phyloP scores from a whole-genome alignment of 2,888 invertebrate genomes.

The Luperina testacea region DNA sequence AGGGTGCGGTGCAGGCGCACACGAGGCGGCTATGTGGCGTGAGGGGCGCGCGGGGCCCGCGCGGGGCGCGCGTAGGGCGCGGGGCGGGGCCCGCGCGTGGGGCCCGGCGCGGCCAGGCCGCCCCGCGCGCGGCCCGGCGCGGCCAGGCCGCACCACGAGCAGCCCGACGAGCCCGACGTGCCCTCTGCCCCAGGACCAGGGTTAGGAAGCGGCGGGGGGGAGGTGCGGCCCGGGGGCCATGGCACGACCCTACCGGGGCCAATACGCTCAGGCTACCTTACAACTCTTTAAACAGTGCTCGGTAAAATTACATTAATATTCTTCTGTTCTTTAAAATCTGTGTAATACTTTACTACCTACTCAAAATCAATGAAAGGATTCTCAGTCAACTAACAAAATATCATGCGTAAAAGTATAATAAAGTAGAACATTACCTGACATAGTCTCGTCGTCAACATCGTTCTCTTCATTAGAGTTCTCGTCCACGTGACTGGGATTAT shows the following conservation, averaged over 20 bases:
- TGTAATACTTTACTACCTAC: neutral
- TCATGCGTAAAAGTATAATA: neutral
- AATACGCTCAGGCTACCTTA: constrained; percentile 44
- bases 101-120: neutral
- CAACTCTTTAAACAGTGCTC: constrained; percentile 23
- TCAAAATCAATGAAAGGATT: neutral
- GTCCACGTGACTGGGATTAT: constrained; percentile 89
- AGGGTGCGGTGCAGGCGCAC: constrained; percentile 17
- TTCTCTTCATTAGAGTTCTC: constrained; percentile 95
- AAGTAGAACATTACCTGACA: constrained; percentile 91
- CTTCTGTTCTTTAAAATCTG: constrained; percentile 1
- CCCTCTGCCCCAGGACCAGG: constrained; percentile 76
- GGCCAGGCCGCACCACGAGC: constrained; percentile 78
- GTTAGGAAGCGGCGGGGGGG: constrained; percentile 50
- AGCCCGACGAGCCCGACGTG: constrained; percentile 81
- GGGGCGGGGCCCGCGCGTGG: constrained; percentile 47
- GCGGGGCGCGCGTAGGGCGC: constrained; percentile 43
- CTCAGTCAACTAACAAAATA: neutral
- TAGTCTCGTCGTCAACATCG: constrained; percentile 96
- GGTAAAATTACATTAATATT: constrained; percentile 15
- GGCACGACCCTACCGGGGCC: constrained; percentile 35
- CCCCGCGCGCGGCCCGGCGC: constrained; percentile 45
- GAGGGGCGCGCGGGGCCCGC: constrained; percentile 33
- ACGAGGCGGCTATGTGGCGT: constrained; percentile 22
- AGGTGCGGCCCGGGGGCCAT: constrained; percentile 38